phyloP scores from a whole-genome alignment of 1,140 invertebrate species.

The Drosophila miranda region DNA sequence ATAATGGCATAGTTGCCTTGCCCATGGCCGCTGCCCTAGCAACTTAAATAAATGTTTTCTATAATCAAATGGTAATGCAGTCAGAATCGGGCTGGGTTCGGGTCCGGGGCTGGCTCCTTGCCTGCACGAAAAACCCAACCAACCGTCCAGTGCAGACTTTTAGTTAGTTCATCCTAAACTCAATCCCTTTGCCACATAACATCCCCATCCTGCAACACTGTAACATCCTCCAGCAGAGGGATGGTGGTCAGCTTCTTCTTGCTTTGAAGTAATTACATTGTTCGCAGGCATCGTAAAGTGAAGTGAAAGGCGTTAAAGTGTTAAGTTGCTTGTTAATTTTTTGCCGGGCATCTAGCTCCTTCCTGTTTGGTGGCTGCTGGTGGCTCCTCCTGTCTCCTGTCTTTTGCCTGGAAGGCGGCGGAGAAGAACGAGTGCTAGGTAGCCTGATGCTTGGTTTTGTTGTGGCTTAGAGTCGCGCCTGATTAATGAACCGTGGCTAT shows the following conservation, averaged over 20 bases:
- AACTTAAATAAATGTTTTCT: slow-evolving; percentile 79
- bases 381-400: slow-evolving; percentile 24
- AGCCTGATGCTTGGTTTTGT: slow-evolving; percentile 57
- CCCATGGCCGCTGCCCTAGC: slow-evolving; percentile 14
- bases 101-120: not conserved
- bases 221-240: not conserved
- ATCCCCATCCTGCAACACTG: no score
- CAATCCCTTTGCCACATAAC: slow-evolving; percentile 1
- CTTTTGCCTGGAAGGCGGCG: no score
- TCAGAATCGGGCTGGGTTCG: slow-evolving; percentile 3
- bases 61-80: slow-evolving; percentile 80
- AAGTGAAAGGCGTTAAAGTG: slow-evolving; percentile 80
- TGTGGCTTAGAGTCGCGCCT: slow-evolving; percentile 77
- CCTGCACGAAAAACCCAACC: slow-evolving; percentile 44
- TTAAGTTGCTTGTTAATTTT: slow-evolving; percentile 81
- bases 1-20: slow-evolving; percentile 48
- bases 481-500: slow-evolving; percentile 78
- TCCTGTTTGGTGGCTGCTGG: slow-evolving; percentile 21
- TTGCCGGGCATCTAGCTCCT: slow-evolving; percentile 32
- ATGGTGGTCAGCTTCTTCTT: slow-evolving; percentile 51
- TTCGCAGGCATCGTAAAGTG: slow-evolving; percentile 74
- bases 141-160: slow-evolving; percentile 55
- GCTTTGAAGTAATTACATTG: slow-evolving; percentile 81
- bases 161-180: slow-evolving; percentile 39
- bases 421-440: slow-evolving; percentile 16